phyloP scores from a whole-genome alignment of 2,888 invertebrate species.

The Drosophila merina region DNA sequence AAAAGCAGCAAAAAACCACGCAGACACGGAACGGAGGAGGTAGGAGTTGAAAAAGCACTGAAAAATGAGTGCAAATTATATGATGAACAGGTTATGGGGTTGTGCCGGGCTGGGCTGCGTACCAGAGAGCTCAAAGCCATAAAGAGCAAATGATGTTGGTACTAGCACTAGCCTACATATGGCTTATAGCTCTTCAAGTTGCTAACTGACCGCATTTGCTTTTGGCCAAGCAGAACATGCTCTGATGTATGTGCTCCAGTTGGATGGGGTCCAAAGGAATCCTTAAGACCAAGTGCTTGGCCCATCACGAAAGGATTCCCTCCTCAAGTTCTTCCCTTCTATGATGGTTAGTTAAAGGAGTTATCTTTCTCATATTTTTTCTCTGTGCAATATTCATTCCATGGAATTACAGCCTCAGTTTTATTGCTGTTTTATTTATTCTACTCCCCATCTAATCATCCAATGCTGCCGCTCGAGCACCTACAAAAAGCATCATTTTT shows the following conservation, averaged over 20 bases:
- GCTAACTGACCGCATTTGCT: slow-evolving; percentile 47
- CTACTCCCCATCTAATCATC: slow-evolving; percentile 18
- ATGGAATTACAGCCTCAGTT: neutral
- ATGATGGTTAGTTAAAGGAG: neutral
- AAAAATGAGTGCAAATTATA: slow-evolving; percentile 47
- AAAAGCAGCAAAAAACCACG: slow-evolving; percentile 21
- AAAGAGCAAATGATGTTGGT: slow-evolving; percentile 51
- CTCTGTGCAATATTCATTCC: neutral
- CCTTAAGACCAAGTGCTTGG: slow-evolving; percentile 21
- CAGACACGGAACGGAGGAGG: slow-evolving; percentile 30
- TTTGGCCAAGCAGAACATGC: slow-evolving; percentile 8
- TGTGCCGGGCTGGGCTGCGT: slow-evolving; percentile 31
- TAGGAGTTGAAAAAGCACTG: slow-evolving; percentile 32
- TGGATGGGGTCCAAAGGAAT: slow-evolving; percentile 34
- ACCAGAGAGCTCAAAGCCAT: slow-evolving; percentile 28
- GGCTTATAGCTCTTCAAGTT: slow-evolving; percentile 34
- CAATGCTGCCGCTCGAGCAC: neutral
- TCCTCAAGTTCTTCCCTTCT: neutral
- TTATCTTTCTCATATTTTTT: neutral
- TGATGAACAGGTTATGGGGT: slow-evolving; percentile 51
- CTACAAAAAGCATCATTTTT: slow-evolving; percentile 21
- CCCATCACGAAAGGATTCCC: slow-evolving; percentile 8
- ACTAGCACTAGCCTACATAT: slow-evolving; percentile 51
- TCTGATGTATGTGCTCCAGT: slow-evolving; percentile 34
- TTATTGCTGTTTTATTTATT: neutral